Percentiles rank a stretch among this genome's conserved stretches.
Evolutionary conservation across 2,113 vertebrate genomes (phyloP).

Genomic region (Gallinago media): DNA sequence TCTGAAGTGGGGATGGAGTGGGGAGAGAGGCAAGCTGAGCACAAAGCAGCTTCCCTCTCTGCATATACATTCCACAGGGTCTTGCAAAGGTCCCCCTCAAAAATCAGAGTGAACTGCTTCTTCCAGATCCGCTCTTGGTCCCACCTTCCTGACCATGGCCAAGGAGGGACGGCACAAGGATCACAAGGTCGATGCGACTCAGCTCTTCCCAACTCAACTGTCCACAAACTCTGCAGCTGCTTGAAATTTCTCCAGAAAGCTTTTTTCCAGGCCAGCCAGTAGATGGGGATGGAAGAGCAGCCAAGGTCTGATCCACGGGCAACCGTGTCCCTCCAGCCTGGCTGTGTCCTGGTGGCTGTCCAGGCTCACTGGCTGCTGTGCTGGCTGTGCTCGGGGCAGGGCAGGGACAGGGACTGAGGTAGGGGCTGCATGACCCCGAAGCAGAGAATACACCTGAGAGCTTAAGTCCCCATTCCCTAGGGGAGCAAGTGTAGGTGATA

Average conservation of each 20-base stretch:
- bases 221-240: accelerated
- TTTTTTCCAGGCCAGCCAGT: conserved; percentile 16
- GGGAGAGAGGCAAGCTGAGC: background rate
- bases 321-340: background rate
- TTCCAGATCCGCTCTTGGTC: background rate
- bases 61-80: accelerated
- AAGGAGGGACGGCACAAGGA: background rate
- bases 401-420: background rate
- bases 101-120: background rate
- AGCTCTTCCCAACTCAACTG: accelerated
- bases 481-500: background rate
- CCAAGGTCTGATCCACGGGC: background rate
- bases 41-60: background rate
- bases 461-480: background rate
- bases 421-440: background rate
- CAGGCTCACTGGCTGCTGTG: background rate
- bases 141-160: background rate
- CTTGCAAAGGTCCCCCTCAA: background rate
- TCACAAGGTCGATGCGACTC: accelerated
- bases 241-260: background rate
- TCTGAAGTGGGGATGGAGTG: too few relatives aligned
- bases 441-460: background rate
- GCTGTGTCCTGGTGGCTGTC: background rate
- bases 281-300: conserved; percentile 70
- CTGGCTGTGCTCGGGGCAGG: background rate